Base-by-base conservation (phyloP, 2,888 invertebrate species). In the Hermaeophaga mercurialis region DNA sequence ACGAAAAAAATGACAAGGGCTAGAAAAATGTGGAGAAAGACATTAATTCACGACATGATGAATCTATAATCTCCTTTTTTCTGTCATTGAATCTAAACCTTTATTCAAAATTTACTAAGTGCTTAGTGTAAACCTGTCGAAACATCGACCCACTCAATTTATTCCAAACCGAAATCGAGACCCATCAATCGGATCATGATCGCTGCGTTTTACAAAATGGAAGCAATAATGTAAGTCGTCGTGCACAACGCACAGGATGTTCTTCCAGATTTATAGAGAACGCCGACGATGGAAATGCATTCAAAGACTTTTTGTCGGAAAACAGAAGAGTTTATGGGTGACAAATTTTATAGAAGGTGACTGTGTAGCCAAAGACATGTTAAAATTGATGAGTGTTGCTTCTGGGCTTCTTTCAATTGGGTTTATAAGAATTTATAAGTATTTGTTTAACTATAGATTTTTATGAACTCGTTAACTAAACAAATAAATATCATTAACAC, bases 191-290 rank as follows among this genome's bases (percentile, higher is more conserved):
- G 65, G 19, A 39, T 19, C 39, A 11, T 12, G 63, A 64, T 68
- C 34, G 34, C 34, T 12, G 62, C 59, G 62, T 64, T 63, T 65
- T 60, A 64, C 64, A 63, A 67, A 69, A 68, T 69, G 64, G 66
- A 66, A 67, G 69, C 64, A 64, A 67, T 68, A 67, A 66, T 69
- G 64, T 66, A 69, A 66, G 66, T 68, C 67, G 66, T 64, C 58
- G 44, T 38, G 46, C 50, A 45, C 43, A 53, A 53, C 48, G 46
- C 50, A 56, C 55, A 57, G 52, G 56, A 57, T 57, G 57, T 57
- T 44, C 49, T 41, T 38, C 38, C 44, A 28, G 33, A 46, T 62
- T 62, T 62, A 59, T 57, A 17, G 50, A 31, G 53, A 59, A 46
- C 54, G 53, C 52, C 49, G 26, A 39, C 57, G 55, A 57, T 59